Evolutionary conservation across 1,140 invertebrate species (phyloP), one percentile per base, ranked within the genome.

Genomic region (Scaptodrosophila lebanonensis): DNA sequence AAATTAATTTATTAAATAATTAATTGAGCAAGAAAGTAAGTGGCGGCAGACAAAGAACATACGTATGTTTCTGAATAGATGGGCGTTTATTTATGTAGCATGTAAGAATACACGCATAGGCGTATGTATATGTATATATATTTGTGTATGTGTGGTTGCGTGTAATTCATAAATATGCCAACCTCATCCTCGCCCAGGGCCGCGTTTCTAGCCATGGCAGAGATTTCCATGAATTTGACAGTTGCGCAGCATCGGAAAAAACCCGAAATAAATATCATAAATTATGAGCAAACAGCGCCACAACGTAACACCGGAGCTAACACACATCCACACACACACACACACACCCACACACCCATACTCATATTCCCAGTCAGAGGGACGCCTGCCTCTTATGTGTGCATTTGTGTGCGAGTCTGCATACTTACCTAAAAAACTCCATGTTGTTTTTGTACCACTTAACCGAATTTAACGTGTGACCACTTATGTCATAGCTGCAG

Each of bases 391-490:
- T n/a, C n/a, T n/a, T n/a, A n/a, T n/a, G n/a, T n/a, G n/a, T n/a
- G n/a, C n/a, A n/a, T n/a, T n/a, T n/a, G n/a, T n/a, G n/a, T n/a
- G n/a, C n/a, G n/a, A n/a, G n/a, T n/a, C 48, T 29, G 5, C 15
- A 36, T 45, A 83, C 84, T 79, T 89, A 92, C 63, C 92, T 89
- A 86, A 91, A 95, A 86, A 94, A 93, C 83, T 94, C 91, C 61
- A 89, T 87, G 38, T 90, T 89, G 50, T 93, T 92, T 73, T 93
- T 93, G 87, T 93, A 93, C 93, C 93, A 95, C 86, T 94, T 94
- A 62, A 94, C 91, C 7, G 93, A 93, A 86, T 94, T 94, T 17
- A 95, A 88, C 11, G 88, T 87, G 53, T 93, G 92, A 4, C 88
- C 89, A 66, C 90, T 90, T 72, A 89, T 83, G 69, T 91, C 89